Percentiles rank a stretch among this genome's conserved stretches.
phyloP scores from a whole-genome alignment of 1,140 invertebrate species.

The Colletes gigas region DNA sequence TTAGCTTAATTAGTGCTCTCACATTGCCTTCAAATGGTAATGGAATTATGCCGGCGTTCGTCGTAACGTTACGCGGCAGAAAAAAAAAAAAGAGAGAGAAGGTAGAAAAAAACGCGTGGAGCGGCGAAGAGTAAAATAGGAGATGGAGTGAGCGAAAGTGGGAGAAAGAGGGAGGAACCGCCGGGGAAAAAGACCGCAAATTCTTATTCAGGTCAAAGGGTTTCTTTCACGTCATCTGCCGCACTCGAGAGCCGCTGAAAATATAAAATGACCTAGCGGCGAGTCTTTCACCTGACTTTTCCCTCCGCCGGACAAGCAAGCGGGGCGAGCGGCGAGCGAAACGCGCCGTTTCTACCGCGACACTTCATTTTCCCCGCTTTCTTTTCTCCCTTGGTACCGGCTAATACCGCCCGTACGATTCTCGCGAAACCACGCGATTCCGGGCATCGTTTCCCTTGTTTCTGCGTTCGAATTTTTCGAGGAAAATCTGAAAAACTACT shows the following conservation, averaged over 20 bases:
- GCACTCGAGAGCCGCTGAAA: conserved; percentile 57
- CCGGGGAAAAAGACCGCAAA: conserved; percentile 36
- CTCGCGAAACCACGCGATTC: conserved; percentile 8
- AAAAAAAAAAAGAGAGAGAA: neutral
- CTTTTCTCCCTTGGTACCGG: conserved; percentile 39
- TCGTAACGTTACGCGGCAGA: conserved; percentile 33
- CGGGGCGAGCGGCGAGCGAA: neutral
- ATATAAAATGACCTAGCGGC: conserved; percentile 60
- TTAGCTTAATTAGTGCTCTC: conserved; percentile 51
- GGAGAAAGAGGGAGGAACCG: conserved; percentile 1
- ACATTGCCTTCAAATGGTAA: conserved; percentile 50
- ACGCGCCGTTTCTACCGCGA: conserved; percentile 22
- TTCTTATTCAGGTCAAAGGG: conserved; percentile 59
- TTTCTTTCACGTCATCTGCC: conserved; percentile 59
- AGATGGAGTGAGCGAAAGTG: neutral
- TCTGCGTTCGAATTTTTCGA: neutral
- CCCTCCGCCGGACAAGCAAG: conserved; percentile 50
- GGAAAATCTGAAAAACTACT: neutral
- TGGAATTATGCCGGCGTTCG: conserved; percentile 41
- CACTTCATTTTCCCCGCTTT: conserved; percentile 55
- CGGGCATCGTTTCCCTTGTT: neutral
- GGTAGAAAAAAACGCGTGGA: neutral
- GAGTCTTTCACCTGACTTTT: conserved; percentile 22
- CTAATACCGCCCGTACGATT: conserved; percentile 48
- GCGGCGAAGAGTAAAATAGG: too few relatives aligned